These are phyloP conservation scores for Agrilus biguttatus DNA, from an alignment of 2,888 invertebrate genomes.

Conservation along the genomic window DNA sequence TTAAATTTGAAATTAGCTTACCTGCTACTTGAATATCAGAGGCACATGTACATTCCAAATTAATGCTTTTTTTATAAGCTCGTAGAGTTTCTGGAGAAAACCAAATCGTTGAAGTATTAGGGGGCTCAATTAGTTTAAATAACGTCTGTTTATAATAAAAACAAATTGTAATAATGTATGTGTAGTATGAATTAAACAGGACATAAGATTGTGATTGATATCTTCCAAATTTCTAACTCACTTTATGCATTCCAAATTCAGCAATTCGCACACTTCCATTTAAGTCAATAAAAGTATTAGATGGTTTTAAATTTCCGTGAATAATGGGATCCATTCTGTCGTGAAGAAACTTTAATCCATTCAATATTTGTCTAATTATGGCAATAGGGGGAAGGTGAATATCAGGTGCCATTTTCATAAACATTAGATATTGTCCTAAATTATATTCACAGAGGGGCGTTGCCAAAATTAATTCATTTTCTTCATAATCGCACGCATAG, in stretches of 20 bases:
- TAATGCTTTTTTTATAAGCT: slow-evolving; percentile 12
- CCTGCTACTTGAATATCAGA: slow-evolving; percentile 31
- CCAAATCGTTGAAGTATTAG: slow-evolving; percentile 28
- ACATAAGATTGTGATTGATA: no score
- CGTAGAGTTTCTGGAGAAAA: slow-evolving; percentile 28
- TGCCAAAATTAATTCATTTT: slow-evolving; percentile 21
- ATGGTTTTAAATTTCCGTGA: slow-evolving; percentile 33
- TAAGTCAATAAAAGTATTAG: slow-evolving; percentile 29
- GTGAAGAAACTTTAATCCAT: slow-evolving; percentile 26
- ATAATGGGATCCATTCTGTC: slow-evolving; percentile 22
- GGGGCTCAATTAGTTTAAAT: slow-evolving; percentile 22
- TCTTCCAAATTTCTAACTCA: slow-evolving; percentile 15
- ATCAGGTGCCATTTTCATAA: slow-evolving; percentile 16
- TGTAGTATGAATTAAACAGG: no score
- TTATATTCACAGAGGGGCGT: slow-evolving; percentile 29
- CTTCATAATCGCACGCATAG: slow-evolving; percentile 21
- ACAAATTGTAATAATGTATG: no score
- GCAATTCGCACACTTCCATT: slow-evolving; percentile 26
- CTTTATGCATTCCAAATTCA: slow-evolving; percentile 31
- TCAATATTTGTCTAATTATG: slow-evolving; percentile 19
- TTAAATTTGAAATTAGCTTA: slow-evolving; percentile 4
- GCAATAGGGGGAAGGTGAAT: slow-evolving; percentile 16
- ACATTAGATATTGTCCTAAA: slow-evolving; percentile 25
- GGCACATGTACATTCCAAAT: slow-evolving; percentile 21
- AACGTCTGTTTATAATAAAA: slow-evolving; percentile 16